A percentile compares a stretch with the other conserved stretches of the same genome.
Evolutionary conservation across 1,140 invertebrate genomes (phyloP).

Genomic region (Spodoptera litura): DNA sequence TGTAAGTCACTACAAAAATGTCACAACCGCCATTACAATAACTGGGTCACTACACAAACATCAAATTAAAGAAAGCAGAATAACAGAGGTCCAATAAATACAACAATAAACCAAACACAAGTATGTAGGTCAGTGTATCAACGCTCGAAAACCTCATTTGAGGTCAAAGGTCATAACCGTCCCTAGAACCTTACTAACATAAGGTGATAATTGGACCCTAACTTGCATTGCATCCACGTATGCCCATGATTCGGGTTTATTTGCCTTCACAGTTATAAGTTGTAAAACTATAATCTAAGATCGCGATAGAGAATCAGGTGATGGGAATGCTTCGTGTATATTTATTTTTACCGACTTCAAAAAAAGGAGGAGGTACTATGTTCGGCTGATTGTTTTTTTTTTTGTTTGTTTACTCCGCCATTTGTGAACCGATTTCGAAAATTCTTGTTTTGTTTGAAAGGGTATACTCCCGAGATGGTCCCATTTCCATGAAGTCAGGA

Average conservation of each 20-base stretch:
- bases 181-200: slow-evolving; percentile 58
- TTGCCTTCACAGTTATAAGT: slow-evolving; percentile 64
- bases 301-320: slow-evolving; percentile 45
- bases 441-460: too few species aligned
- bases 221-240: slow-evolving; percentile 62
- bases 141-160: slow-evolving; percentile 55
- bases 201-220: slow-evolving; percentile 67
- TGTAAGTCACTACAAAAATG: background rate
- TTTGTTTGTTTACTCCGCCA: too few species aligned
- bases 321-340: background rate
- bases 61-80: slow-evolving; percentile 39
- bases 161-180: slow-evolving; percentile 67
- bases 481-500: too few species aligned
- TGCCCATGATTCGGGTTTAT: slow-evolving; percentile 66
- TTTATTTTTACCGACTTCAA: too few species aligned
- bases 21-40: slow-evolving; percentile 4
- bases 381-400: too few species aligned
- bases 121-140: slow-evolving; percentile 63
- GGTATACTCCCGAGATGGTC: too few species aligned
- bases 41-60: slow-evolving; percentile 30
- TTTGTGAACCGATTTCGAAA: too few species aligned
- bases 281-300: slow-evolving; percentile 50
- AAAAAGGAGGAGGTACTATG: too few species aligned
- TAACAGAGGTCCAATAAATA: slow-evolving; percentile 20
- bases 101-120: slow-evolving; percentile 44